Base-by-base conservation (phyloP, 2,113 vertebrate genomes). In the Coreoperca whiteheadi region DNA sequence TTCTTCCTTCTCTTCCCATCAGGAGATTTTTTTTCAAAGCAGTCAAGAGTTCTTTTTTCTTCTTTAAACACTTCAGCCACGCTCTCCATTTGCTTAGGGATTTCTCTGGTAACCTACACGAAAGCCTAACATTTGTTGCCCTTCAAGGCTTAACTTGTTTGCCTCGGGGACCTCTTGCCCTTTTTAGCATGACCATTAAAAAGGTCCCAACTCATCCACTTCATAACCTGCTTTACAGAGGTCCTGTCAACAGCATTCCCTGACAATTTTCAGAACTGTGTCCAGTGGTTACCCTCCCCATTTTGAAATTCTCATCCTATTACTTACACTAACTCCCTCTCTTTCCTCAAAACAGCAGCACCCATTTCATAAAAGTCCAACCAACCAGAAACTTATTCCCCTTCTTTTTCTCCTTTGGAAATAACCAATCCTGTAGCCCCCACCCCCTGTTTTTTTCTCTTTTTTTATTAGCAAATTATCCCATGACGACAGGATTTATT, bases 401-500 rank as follows among this genome's bases (percentile, higher is more conserved):
- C 21, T 10, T 63, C 14, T 50, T 54, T 28, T 65, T 50, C 34
- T 78, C 8, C 39, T 64, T 34, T 56, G 16, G 73, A 83, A 82
- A 91, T 82, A 20, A 84, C 70, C 76, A 76, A 59, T 75, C 54
- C 43, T 66, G 73, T 61, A 65, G 51, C 59, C 28, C 63, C 71
- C 51, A 14, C 25, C 25, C 28, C 32, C 30, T 54, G 34, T 94
- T 94, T 95, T 95, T 95, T 93, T 95, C 92, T 92, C 75, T 84
- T 86, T 87, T 89, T 90, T 92, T 96, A 96, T 96, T 95, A 96
- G 96, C 95, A 98, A 98, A 98, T 97, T 97, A 97, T 98, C 96
- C 96, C 98, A 97, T 98, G 97, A 98, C 96, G 96, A 96, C 95
- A 93, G 95, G 96, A 97, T 97, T 98, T 97, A 96, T 98, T 97